Percentiles rank a stretch among this genome's conserved stretches.
These are phyloP conservation scores for Polypterus senegalus DNA, from an alignment of 2,113 vertebrate species.

Conservation along the genomic window DNA sequence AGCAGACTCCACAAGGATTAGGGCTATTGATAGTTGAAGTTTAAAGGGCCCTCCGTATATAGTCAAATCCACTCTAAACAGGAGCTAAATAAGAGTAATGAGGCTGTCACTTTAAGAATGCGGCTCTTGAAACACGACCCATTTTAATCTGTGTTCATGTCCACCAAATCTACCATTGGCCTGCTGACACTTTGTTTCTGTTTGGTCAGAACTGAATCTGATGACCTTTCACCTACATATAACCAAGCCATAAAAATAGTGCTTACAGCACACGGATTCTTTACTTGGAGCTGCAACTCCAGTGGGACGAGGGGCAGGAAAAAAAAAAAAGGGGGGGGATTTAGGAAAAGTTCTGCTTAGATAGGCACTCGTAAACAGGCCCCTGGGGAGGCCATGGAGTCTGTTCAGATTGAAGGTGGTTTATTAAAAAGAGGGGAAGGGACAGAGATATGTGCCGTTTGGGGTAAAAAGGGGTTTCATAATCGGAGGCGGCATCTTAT, in stretches of 20 bases:
- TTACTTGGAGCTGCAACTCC: conserved; percentile 34
- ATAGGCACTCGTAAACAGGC: conserved; percentile 8
- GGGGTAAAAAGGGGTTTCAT: no score
- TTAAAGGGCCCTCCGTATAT: no score
- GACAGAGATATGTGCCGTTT: no score
- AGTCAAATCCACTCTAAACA: background rate
- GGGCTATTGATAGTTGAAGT: no score
- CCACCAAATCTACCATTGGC: conserved; percentile 40
- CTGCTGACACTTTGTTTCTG: conserved; percentile 36
- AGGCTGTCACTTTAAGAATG: conserved; percentile 27
- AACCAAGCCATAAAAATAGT: conserved; percentile 23
- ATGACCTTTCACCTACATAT: conserved; percentile 35
- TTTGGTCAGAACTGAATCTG: conserved; percentile 28
- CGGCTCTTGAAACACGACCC: conserved; percentile 28
- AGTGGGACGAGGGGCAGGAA: conserved; percentile 22
- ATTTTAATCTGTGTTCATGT: conserved; percentile 31
- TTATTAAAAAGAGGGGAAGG: no score
- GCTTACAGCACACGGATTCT: conserved; percentile 22
- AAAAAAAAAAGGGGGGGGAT: conserved; percentile 8
- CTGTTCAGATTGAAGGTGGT: no score
- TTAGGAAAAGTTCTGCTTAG: background rate
- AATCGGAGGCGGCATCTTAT: no score
- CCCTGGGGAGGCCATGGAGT: conserved; percentile 1
- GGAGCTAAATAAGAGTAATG: background rate
- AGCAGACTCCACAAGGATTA: no score